A percentile compares a stretch with the other conserved stretches of the same genome.
Evolutionary conservation across 2,113 vertebrate genomes (phyloP).

Genomic region (Carollia perspicillata): DNA sequence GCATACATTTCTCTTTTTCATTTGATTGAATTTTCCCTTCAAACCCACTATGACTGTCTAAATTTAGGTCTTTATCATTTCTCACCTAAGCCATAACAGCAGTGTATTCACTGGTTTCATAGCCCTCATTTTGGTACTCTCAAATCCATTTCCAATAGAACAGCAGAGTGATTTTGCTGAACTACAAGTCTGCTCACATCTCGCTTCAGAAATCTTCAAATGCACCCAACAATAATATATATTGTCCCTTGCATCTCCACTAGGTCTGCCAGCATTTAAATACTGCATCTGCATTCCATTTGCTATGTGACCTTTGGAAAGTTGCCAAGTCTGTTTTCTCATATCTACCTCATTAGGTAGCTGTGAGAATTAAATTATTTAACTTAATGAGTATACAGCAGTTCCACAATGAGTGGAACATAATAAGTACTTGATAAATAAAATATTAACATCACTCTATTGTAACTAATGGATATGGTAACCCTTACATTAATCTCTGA

Average conservation of each 20-base stretch:
- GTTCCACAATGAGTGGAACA: neutral
- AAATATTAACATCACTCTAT: neutral
- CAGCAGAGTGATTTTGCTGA: neutral
- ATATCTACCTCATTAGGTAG: neutral
- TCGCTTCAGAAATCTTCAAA: neutral
- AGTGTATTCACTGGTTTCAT: neutral
- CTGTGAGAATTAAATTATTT: conserved; percentile 11
- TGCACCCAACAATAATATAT: neutral
- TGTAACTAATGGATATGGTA: neutral
- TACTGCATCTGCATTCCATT: neutral
- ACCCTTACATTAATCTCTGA: neutral
- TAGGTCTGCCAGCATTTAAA: neutral
- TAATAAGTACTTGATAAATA: neutral
- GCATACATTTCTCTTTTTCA: neutral
- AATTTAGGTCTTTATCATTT: conserved; percentile 1
- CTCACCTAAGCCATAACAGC: neutral
- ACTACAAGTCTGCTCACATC: neutral
- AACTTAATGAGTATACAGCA: neutral
- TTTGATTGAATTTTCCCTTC: neutral
- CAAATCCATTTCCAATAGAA: neutral
- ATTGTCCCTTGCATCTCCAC: neutral
- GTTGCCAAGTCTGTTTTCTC: conserved; percentile 17
- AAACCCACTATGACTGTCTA: neutral
- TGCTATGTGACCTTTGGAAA: neutral
- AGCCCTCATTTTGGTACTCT: neutral